These are phyloP conservation scores for Nephrotoma flavescens DNA, from an alignment of 2,888 invertebrate species.

Conservation along the genomic window DNA sequence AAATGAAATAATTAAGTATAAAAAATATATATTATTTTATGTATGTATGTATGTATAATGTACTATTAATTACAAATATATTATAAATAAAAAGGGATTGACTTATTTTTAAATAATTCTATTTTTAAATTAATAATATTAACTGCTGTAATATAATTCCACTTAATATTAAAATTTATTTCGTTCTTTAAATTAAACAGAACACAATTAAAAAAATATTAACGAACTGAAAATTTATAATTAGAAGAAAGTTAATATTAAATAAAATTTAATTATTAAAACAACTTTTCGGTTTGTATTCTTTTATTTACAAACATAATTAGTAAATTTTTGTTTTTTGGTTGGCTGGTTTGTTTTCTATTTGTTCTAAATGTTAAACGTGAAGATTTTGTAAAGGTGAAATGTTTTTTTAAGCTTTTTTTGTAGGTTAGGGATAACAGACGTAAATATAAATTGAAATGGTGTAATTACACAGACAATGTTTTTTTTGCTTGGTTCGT, in stretches of 20 bases:
- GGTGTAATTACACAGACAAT: too few relatives aligned
- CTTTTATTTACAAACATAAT: not conserved
- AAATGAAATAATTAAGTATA: not conserved
- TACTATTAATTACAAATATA: not conserved
- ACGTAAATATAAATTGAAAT: too few relatives aligned
- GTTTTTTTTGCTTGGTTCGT: too few relatives aligned
- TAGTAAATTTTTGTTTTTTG: not conserved
- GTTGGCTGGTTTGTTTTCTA: not conserved
- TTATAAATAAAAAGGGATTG: not conserved
- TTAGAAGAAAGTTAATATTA: not conserved
- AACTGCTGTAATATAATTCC: not conserved
- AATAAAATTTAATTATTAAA: not conserved
- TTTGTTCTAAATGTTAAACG: too few relatives aligned
- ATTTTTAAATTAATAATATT: not conserved
- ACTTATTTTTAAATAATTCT: not conserved
- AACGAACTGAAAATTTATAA: not conserved
- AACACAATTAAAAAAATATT: not conserved
- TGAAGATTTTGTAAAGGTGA: too few relatives aligned
- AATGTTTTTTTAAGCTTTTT: too few relatives aligned
- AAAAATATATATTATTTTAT: not conserved
- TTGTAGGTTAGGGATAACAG: too few relatives aligned
- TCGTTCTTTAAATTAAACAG: not conserved
- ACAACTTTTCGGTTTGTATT: not conserved
- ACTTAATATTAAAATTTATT: not conserved
- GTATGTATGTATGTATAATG: not conserved